Conservation (phyloP, 2,888 invertebrate species). For the Anodontia alba region DNA sequence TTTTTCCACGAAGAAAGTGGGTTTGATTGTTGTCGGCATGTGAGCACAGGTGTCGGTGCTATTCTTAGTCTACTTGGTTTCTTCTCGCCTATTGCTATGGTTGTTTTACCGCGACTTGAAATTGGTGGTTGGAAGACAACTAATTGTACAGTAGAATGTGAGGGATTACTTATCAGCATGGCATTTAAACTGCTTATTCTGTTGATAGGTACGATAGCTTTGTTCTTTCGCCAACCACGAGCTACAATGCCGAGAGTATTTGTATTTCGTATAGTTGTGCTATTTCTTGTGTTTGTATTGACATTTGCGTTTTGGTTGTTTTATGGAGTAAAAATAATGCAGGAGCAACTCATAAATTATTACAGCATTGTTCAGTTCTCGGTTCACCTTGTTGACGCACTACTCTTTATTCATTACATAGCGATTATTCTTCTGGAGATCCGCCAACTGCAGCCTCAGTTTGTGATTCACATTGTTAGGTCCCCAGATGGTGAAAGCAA, state of each 20-base stretch:
- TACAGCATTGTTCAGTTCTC: constrained; percentile 96
- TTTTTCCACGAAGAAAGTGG: constrained; percentile 76
- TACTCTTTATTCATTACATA: constrained; percentile 97
- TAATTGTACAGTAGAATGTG: constrained; percentile 85
- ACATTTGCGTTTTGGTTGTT: constrained; percentile 99
- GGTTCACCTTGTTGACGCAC: constrained; percentile 95
- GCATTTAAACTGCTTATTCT: constrained; percentile 96
- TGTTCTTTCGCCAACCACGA: constrained; percentile 93
- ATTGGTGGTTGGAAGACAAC: constrained; percentile 86
- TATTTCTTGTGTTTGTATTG: constrained; percentile 94
- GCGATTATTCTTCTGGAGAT: constrained; percentile 97
- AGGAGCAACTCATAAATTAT: constrained; percentile 86
- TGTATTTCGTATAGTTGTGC: constrained; percentile 94
- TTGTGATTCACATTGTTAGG: constrained; percentile 90
- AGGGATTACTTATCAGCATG: constrained; percentile 95
- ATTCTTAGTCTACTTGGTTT: constrained; percentile 93
- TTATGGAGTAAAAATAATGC: constrained; percentile 93
- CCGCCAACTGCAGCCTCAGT: constrained; percentile 95
- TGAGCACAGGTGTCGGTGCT: constrained; percentile 92
- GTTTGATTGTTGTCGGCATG: constrained; percentile 87
- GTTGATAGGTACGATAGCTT: constrained; percentile 95
- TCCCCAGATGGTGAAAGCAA: constrained; percentile 97
- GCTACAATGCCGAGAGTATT: constrained; percentile 96
- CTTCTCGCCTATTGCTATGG: constrained; percentile 97
- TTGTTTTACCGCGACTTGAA: constrained; percentile 93